Base-by-base conservation (phyloP, 2,888 invertebrate genomes). In the Euphydryas editha region DNA sequence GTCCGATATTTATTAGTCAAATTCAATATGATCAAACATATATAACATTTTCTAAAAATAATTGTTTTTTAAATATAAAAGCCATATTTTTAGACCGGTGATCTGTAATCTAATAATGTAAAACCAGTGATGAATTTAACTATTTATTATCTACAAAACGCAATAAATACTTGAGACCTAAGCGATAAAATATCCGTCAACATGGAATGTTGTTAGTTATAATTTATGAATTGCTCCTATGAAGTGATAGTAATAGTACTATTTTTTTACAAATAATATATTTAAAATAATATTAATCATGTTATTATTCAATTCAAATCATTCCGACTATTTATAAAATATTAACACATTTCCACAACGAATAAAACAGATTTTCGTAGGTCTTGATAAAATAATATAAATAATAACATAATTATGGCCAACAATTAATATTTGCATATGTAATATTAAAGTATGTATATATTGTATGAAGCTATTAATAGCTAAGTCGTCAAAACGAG, bases 71-170 rank as follows among this genome's bases (percentile, higher is more conserved):
- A 15, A n/a, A 44, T 20, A 47, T 20, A 47, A 20, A 46, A 42
- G 8, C 15, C 4, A 20, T 20, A 47, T 0, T 10, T 47, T 8
- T 47, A 10, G 47, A 44, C 1, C 18, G 1, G n/a, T 17, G n/a
- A 18, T 39, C 51, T 36, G 21, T 51, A 37, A 36, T n/a, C n/a
- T 60, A 30, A 46, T 49, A 47, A 46, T 46, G 17, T 13, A 24
- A 24, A 59, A 17, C 11, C 6, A 60, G 15, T 39, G 39, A 18
- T 44, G 42, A 36, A 37, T 49, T 15, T 37, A 10, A 36, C 17
- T 21, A 13, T 36, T 54, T 15, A 24, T 51, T n/a, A n/a, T 24
- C 6, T 54, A 18, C 24, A n/a, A 8, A 8, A 21, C 21, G 20
- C 30, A 54, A 30, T 54, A n/a, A 36, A 36, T 30, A 24, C 13